Conservation (phyloP, 2,113 vertebrate genomes). For the Rynchops niger region DNA sequence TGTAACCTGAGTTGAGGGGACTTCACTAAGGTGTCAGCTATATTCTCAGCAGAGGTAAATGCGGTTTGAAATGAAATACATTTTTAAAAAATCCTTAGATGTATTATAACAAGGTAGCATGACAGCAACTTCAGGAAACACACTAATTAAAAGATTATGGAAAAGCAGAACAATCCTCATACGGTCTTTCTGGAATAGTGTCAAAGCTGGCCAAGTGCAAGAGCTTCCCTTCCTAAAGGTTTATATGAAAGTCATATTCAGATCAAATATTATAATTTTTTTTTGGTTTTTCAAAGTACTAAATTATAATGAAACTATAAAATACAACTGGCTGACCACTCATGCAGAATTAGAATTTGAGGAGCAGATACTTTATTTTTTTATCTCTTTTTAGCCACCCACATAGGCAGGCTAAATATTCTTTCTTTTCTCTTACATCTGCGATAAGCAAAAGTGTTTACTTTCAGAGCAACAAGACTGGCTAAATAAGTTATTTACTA, state of each 20-base stretch:
- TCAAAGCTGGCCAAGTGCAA: not conserved
- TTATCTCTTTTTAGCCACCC: not conserved
- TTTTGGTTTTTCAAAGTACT: not conserved
- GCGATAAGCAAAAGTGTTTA: not conserved
- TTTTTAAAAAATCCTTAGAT: rapidly evolving
- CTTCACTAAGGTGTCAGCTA: not conserved
- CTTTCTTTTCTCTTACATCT: not conserved
- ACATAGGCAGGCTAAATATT: not conserved
- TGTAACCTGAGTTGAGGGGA: not conserved
- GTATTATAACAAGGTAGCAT: not conserved
- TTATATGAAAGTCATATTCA: not conserved
- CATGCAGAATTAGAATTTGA: not conserved
- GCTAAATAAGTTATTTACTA: not conserved
- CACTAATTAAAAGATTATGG: not conserved
- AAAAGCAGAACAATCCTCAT: not conserved
- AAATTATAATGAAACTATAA: not conserved
- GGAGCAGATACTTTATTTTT: not conserved
- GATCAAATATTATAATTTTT: not conserved
- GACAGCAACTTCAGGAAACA: not conserved
- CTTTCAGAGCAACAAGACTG: not conserved
- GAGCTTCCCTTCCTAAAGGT: not conserved
- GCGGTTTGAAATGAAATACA: not conserved
- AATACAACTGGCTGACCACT: not conserved
- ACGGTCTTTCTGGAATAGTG: not conserved
- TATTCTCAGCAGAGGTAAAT: not conserved